Base-by-base conservation (phyloP, 2,113 vertebrate genomes). In the Psammodynastes pulverulentus region DNA sequence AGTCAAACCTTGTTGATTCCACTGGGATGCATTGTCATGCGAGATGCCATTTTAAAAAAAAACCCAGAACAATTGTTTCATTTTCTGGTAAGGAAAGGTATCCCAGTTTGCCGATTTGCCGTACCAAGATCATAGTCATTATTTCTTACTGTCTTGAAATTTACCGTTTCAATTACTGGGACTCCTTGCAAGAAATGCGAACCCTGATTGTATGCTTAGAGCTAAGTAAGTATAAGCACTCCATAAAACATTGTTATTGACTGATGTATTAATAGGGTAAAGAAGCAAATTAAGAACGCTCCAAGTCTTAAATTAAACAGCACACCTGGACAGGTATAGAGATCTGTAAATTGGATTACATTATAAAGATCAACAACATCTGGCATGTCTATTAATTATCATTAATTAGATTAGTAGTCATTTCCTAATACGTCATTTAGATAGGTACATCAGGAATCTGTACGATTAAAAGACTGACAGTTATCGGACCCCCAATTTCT, bases 391-490 rank as follows among this genome's bases (percentile, higher is more conserved):
- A 53, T 85, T 56, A 21, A 45, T 48, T 86, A 26, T 90, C 48
- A 29, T 56, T 84, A 89, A 72, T 84, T 89, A 29, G n/a, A 90
- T 39, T 51, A 54, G 53, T 92, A 91, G 15, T 46, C n/a, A 79
- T 87, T 2, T 51, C 95, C 23, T 90, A 43, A 10, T 34, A 24
- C 1, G 9, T 2, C 29, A 49, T 58, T 86, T 91, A 52, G 29
- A 21, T 23, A 87, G 92, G 95, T 92, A 84, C 3, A 93, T 19
- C 48, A 51, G n/a, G 43, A 62, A 92, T 45, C 5, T 13, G 89
- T 2, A 53, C 26, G 90, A 89, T 92, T 87, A 93, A 86, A 17
- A 9, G 43, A 10, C 15, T 79, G 46, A 90, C 53, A 48, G 58
- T 86, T 91, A 62, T 17, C 0, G 0, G 84, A 58, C 53, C 84